Evolutionary conservation across 2,797 vertebrate genomes (phyloP), one percentile per base, ranked within the genome.

Genomic region (Pangasius mekongensis): DNA sequence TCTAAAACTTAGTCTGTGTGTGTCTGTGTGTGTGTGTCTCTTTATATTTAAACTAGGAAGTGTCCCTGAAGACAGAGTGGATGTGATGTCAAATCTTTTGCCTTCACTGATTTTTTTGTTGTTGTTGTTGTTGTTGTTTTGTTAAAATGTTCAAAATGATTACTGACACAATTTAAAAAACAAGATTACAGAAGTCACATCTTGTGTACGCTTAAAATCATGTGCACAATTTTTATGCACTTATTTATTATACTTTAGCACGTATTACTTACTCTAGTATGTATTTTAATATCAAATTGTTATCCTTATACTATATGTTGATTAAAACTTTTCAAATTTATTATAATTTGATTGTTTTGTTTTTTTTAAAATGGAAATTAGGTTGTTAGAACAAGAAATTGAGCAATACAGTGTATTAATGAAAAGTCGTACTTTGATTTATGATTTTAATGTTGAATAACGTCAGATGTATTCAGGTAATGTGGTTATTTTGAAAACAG

Each of bases 1-100:
- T 33, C 3, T 13, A 33, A 84, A 69, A 47, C 9, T 3, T n/a
- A 8, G 83, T 64, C 30, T 78, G 83, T 89, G 83, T 89, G 83
- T 82, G 56, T 64, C 84, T 86, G 87, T 86, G 78, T 52, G 74
- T 76, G 52, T 66, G 78, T 77, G 39, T 58, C 13, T n/a, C 5
- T 81, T 60, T 33, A 43, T 71, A 33, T 85, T 77, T 24, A 80
- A 56, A 80, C 13, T 83, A 66, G 30, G 82, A 64, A 74, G 43
- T 84, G 66, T 62, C 36, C 80, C 24, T 27, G 14, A 62, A 13
- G 80, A 62, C 58, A 43, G 14, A 33, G 33, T 56, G 49, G n/a
- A 81, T 39, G 36, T 82, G 33, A 80, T 56, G 54, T 80, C 52
- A 58, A 2, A 58, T 13, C 1, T 56, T 80, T 80, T 58, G 30